phyloP scores from a whole-genome alignment of 2,888 invertebrate species.

The Perizoma flavofasciatum region DNA sequence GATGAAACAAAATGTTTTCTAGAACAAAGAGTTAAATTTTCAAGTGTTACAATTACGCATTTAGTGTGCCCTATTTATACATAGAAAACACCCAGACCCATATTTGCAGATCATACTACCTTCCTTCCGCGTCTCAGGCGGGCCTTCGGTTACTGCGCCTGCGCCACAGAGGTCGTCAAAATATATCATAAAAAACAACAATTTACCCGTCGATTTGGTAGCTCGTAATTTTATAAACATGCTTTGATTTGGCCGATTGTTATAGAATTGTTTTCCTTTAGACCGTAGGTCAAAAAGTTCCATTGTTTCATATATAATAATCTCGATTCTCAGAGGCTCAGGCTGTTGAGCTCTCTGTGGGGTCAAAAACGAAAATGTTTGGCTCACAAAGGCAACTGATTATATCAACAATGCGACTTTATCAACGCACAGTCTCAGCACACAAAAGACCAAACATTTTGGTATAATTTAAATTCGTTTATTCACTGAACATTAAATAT shows the following conservation, averaged over 20 bases:
- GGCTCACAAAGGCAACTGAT: slow-evolving; percentile 1
- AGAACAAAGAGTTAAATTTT: too few species aligned
- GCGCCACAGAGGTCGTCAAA: too few species aligned
- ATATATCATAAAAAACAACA: not conserved
- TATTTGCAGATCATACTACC: too few species aligned
- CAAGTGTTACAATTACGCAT: too few species aligned
- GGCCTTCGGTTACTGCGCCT: too few species aligned
- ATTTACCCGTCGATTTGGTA: slow-evolving; percentile 30
- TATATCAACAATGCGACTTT: not conserved
- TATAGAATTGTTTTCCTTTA: slow-evolving; percentile 47
- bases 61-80: too few species aligned
- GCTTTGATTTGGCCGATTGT: slow-evolving; percentile 53
- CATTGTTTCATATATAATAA: slow-evolving; percentile 54
- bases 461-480: not conserved
- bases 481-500: too few species aligned
- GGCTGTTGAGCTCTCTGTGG: slow-evolving; percentile 4
- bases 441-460: slow-evolving; percentile 1
- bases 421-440: not conserved
- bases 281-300: slow-evolving; percentile 47
- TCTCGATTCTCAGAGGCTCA: slow-evolving; percentile 26
- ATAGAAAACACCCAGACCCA: too few species aligned
- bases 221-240: slow-evolving; percentile 45
- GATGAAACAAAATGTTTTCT: too few species aligned
- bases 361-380: slow-evolving; percentile 14
- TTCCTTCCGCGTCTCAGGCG: too few species aligned